Evolutionary conservation across 2,797 vertebrate species (phyloP).

Genomic region (Hypotaenidia philippensis): DNA sequence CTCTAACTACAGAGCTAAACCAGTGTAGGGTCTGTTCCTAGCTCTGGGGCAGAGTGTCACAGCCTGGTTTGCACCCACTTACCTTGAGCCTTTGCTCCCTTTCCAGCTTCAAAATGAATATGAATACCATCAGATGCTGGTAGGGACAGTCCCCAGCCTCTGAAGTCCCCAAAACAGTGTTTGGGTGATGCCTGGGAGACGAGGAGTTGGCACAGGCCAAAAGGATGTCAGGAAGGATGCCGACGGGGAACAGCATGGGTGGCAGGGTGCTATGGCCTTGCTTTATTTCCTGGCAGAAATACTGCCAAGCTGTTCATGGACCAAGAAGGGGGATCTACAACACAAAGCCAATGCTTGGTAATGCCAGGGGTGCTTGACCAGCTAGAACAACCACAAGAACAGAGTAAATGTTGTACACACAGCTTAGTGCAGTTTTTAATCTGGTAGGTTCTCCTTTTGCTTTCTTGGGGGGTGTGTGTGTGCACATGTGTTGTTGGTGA

Average conservation of each 20-base stretch:
- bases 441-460: background rate
- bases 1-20: background rate
- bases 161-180: background rate
- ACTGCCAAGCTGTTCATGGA: background rate
- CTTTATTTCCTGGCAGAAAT: background rate
- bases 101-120: background rate
- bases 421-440: background rate
- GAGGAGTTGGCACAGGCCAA: background rate
- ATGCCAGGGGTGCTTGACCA: background rate
- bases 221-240: fast-evolving
- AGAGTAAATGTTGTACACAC: background rate
- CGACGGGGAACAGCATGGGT: background rate
- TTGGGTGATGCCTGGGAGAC: background rate
- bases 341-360: background rate
- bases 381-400: background rate
- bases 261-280: background rate
- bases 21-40: background rate
- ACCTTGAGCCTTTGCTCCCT: background rate
- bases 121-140: background rate
- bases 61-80: background rate
- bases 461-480: background rate
- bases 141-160: background rate
- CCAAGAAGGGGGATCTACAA: background rate
- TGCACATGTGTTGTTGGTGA: fast-evolving
- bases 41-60: background rate